Base-by-base conservation (phyloP, 2,113 vertebrate species). In the Australoheros scitulus region DNA sequence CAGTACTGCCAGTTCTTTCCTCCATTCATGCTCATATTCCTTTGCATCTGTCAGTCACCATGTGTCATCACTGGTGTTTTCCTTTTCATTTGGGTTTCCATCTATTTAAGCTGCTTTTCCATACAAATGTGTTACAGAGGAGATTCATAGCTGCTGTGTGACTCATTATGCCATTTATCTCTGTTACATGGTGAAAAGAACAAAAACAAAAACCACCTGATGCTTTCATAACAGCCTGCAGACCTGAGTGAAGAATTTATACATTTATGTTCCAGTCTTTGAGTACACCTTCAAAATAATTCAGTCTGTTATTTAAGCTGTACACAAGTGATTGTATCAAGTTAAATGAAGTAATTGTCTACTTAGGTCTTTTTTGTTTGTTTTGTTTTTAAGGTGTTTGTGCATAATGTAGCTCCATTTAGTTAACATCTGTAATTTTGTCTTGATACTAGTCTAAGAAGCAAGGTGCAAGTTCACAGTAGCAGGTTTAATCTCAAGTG, bases 81-180 rank as follows among this genome's bases (percentile, higher is more conserved):
- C 58, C 58, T 87, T 87, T 87, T 91, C 29, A 55, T 86, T 89
- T 92, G 76, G 47, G 36, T 83, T 88, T 88, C 55, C 72, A 60
- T 88, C 47, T 75, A 81, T 90, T 80, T 63, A 59, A 82, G 92
- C 91, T 94, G 79, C 92, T 95, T 94, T 94, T 93, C 85, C 89
- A 93, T 94, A 93, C 94, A 95, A 94, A 94, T 95, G 93, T 93
- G 75, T 81, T 86, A 60, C 61, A 34, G 58, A 86, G 59, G 84
- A 91, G 87, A 92, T 88, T 89, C 77, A 75, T 80, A 52, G 60
- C 56, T 80, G 63, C 78, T 77, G 50, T 81, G 70, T 85, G 59
- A 47, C 61, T 82, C 36, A 22, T 87, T 78, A 43, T 58, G 76
- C 17, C 81, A 79, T 90, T 91, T 82, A 80, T 88, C 50, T 87